These are phyloP conservation scores for Drosophila cyrtoloma DNA, from an alignment of 2,888 invertebrate genomes.

Conservation along the genomic window DNA sequence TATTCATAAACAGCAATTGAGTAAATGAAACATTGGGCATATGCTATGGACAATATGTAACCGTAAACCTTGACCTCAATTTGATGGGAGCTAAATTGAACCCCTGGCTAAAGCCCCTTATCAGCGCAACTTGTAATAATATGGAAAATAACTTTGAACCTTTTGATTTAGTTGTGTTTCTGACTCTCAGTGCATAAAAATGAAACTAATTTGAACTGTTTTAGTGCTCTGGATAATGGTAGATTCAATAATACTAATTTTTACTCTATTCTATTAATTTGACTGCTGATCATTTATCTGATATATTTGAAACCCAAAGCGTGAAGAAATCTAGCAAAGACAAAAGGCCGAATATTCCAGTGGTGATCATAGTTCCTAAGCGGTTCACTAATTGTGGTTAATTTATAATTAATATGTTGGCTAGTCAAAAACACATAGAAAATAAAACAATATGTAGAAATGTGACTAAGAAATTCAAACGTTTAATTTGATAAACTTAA, in stretches of 20 bases:
- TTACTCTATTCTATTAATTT: background rate
- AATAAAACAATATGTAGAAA: background rate
- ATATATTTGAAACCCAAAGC: background rate
- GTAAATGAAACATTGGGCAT: background rate
- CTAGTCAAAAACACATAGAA: background rate
- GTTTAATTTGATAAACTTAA: background rate
- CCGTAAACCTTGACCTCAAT: background rate
- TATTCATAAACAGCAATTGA: background rate
- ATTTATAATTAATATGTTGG: background rate
- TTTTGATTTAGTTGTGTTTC: background rate
- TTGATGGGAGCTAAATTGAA: background rate
- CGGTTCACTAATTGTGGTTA: background rate
- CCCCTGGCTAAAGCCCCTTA: rapidly evolving
- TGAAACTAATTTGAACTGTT: background rate
- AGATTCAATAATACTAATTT: background rate
- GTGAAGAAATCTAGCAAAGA: background rate
- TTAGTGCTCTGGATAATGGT: background rate
- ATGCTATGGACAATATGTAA: background rate
- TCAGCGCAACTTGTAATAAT: background rate
- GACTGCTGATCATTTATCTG: background rate
- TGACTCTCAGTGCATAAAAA: background rate
- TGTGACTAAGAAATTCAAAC: background rate
- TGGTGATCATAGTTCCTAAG: background rate
- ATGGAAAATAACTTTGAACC: background rate
- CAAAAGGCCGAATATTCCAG: rapidly evolving